Base-by-base conservation (phyloP, 2,888 invertebrate species). In the Aphrophora alni region DNA sequence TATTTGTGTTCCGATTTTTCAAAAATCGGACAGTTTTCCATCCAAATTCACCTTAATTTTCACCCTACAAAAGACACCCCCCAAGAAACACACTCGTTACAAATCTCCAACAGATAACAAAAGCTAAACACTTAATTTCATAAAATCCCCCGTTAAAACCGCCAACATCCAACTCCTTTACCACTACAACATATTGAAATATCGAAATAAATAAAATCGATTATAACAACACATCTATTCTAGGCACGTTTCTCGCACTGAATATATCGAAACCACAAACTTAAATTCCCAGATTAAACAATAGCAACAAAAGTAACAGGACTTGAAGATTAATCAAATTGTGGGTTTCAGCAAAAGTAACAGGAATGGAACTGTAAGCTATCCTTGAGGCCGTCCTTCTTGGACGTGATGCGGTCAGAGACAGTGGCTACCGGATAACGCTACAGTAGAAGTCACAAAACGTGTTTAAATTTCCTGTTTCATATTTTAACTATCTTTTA, bases 321-420 rank as follows among this genome's bases (percentile, higher is more conserved):
- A 21, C 59, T 59, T 3, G 59, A 59, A 59, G 59, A 59, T 59
- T 21, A 59, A 59, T 59, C 21, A 21, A 59, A 59, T 21, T 21
- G 59, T 59, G 59, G 59, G 59, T 59, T 59, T 59, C 59, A 59
- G 59, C n/a, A 59, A 59, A 8, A 59, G 59, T 59, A 59, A 59
- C 59, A 59, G 59, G 59, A 59, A 59, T 2, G 59, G 59, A 14
- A 44, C 44, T 44, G 44, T 14, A 44, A 4, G 21, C 59, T 59
- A 59, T 59, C 59, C 59, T 59, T 59, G 59, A 59, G 59, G 59
- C 21, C 59, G 59, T 59, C 59, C 59, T 59, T 59, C 59, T 21
- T 59, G 59, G 21, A 59, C 59, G 59, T 59, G 59, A 21, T 59
- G 59, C 59, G 59, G 59, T 59, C 21, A 59, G 21, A 59, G n/a